These are phyloP conservation scores for Apodemia zela DNA, from an alignment of 2,888 invertebrate genomes.

Conservation along the genomic window DNA sequence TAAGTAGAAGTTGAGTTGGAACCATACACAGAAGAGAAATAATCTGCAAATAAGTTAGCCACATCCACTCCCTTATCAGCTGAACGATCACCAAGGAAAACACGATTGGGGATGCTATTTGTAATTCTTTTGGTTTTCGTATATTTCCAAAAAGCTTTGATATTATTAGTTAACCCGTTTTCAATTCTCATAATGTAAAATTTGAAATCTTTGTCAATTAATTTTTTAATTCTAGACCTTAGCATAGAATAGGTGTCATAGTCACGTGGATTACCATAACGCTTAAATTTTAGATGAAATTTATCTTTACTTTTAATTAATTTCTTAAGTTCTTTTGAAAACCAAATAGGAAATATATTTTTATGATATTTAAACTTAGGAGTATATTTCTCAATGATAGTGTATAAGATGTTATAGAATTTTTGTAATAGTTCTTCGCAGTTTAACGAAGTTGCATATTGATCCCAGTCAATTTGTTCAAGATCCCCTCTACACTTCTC, in stretches of 20 bases:
- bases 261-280: slow-evolving; percentile 1
- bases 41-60: slow-evolving; percentile 2
- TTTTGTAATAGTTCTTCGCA: slow-evolving; percentile 1
- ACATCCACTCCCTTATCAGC: neutral
- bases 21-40: slow-evolving; percentile 14
- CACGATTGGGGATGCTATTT: neutral
- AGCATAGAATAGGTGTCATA: slow-evolving; percentile 2
- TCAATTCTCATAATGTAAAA: neutral
- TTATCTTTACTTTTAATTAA: neutral
- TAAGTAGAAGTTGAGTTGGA: neutral
- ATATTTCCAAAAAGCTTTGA: slow-evolving; percentile 9
- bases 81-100: neutral
- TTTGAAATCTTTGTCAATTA: neutral
- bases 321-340: neutral
- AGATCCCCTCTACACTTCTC: neutral
- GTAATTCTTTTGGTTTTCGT: slow-evolving; percentile 5
- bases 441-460: neutral
- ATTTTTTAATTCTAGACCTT: neutral
- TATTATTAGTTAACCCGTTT: neutral
- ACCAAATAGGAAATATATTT: slow-evolving; percentile 2
- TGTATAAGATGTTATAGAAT: slow-evolving; percentile 1
- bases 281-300: neutral
- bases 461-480: neutral
- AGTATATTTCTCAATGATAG: slow-evolving; percentile 3
- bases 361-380: neutral